Base-by-base conservation (phyloP, 2,888 invertebrate genomes). In the Oscheius sp. region DNA sequence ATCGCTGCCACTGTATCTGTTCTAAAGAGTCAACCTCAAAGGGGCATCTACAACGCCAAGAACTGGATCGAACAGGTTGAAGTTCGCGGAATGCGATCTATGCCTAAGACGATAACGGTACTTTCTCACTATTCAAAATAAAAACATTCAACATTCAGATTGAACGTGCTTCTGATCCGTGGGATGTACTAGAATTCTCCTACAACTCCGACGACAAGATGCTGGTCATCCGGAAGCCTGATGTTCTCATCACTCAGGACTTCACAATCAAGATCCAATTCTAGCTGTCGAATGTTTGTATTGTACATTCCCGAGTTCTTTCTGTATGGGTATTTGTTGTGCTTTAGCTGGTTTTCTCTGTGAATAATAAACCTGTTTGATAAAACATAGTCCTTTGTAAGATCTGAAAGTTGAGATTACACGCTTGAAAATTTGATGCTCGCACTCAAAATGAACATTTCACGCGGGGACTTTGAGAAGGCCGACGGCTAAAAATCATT, bases 161-260 rank as follows among this genome's bases (percentile, higher is more conserved):
- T 48, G 78, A 76, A 2, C 77, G 82, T 62, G 50, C 79, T 50
- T 82, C 82, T 2, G 82, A 82, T 62, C 82, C 82, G 35, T 74
- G 85, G 2, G 80, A 82, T 35, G 72, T 80, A 35, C 76, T 87
- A 62, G 80, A 85, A 55, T 88, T 84, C 79, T 75, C 79, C 21
- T 87, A 85, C 73, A 83, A 87, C 32, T 83, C 82, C 37, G 86
- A 85, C 53, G 47, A 76, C 5, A 83, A 84, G 60, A 71, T 81
- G 9, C 79, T 88, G 60, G 76, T 79, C 32, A 86, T 88, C 66
- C 83, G 87, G 53, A 88, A 88, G 72, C 88, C 88, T 7, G 84
- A 81, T 51, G 85, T 82, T n/a, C 81, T 80, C 55, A 78, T 87
- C 60, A 82, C 84, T 10, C 79, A 71, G n/a, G 71, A 68, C 51